Evolutionary conservation across 1,140 invertebrate species (phyloP).

Genomic region (Trachymyrmex cornetzi): DNA sequence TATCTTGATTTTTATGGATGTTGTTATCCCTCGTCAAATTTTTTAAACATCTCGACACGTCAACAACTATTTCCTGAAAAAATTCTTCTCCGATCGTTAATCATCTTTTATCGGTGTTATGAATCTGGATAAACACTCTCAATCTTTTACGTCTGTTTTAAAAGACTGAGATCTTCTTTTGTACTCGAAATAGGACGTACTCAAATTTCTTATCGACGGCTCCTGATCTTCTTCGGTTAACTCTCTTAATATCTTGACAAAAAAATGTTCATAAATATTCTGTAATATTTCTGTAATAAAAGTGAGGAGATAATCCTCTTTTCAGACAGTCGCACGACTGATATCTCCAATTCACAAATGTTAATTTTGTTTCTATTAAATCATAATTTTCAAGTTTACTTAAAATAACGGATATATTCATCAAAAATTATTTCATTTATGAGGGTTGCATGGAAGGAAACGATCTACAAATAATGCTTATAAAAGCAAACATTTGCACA

Average conservation of each 20-base stretch:
- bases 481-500: slow-evolving; percentile 29
- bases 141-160: not conserved
- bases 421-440: slow-evolving; percentile 12
- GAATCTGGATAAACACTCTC: not conserved
- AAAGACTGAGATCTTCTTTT: not conserved
- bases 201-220: not conserved
- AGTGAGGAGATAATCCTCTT: not conserved
- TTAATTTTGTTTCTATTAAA: not conserved
- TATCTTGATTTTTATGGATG: not conserved
- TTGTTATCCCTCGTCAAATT: not conserved
- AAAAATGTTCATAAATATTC: not conserved
- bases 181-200: not conserved
- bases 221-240: not conserved
- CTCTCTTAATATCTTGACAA: not conserved
- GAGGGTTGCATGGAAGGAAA: slow-evolving; percentile 12
- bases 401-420: not conserved
- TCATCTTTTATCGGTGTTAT: not conserved
- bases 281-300: not conserved
- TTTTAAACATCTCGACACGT: not conserved
- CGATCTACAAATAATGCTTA: slow-evolving; percentile 28
- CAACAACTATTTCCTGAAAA: not conserved
- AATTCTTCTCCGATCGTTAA: not conserved
- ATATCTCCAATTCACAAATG: not conserved
- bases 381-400: not conserved
- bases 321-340: not conserved